Base-by-base conservation (phyloP, 2,797 vertebrate genomes). In the Sebastes itinus region DNA sequence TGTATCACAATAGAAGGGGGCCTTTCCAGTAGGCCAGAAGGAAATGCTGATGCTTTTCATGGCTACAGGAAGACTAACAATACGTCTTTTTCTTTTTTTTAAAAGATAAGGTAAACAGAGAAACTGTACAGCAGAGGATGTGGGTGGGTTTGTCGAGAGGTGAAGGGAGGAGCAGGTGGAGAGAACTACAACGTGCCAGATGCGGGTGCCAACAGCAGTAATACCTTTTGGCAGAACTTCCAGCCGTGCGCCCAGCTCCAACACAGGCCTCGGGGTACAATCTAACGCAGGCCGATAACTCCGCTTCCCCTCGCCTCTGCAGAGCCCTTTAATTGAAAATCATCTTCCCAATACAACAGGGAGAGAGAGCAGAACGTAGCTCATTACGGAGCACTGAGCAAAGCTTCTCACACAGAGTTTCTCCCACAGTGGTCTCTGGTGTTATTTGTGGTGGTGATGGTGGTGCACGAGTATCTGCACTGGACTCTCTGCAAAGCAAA, bases 301-400 rank as follows among this genome's bases (percentile, higher is more conserved):
- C 83, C 32, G 74, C 81, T 75, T 80, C 74, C 71, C 68, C 73
- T 25, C 52, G 84, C 87, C 69, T 85, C 81, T 62, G 85, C 80
- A 60, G 75, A 80, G 80, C 78, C 78, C 77, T 86, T 91, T 92
- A 92, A 94, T 92, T 93, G 90, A 94, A 92, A 91, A 92, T 92
- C 89, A 84, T 90, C 86, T 82, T 80, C 61, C 67, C 49, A 72
- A 71, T 85, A 82, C 89, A 92, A 74, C 73, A 67, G 87, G 81
- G 59, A 61, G 28, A 32, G 73, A 75, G 70, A 79, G 77, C 71
- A 64, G 71, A 78, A 55, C 75, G 20, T 3, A 13, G 82, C 85
- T 90, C 82, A 82, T 90, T 92, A 88, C 75, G 30, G 74, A 75
- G 73, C 9, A 35, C 13, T 1, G 22, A 83, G 84, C 75, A 71